Base-by-base conservation (phyloP, 2,888 invertebrate genomes). In the Formica aserva region DNA sequence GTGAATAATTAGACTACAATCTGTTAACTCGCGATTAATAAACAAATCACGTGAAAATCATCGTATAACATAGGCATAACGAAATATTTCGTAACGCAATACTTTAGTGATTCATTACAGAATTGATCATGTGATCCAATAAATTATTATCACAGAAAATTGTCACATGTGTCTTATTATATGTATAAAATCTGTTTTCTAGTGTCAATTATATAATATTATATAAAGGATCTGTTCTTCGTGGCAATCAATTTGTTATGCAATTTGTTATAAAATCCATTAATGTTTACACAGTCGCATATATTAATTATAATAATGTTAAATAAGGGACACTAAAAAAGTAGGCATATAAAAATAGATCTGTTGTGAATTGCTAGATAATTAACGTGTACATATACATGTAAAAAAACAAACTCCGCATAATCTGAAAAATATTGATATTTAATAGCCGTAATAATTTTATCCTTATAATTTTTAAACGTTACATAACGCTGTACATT, bases 1-100 rank as follows among this genome's bases (percentile, higher is more conserved):
- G 38, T 26, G 26, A 57, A 77, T 32, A 77, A 77, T 77, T 77
- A 71, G 72, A 77, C 29, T 15, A 52, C n/a, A 11, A 57, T 38
- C 32, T 29, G n/a, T 77, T 77, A 77, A 38, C 38, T 15, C 48
- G 22, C 15, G n/a, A 55, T 55, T 72, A 29, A 41, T 29, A 13
- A 38, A 38, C 2, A 1, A 67, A 71, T 55, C 1, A n/a, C 15
- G 9, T 32, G 3, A 41, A 77, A 55, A 71, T 57, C n/a, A 41
- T 3, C 18, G 6, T 13, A 3, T 52, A 48, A 26, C 13, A 26
- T 8, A 32, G 9, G 13, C 8, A 8, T 52, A 35, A 66, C 26
- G 18, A 55, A 69, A 67, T 5, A 5, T 18, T 0, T 8, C n/a
- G 29, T 69, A 13, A 9, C n/a, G 35, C 62, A 15, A 26, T 5